Percentiles rank a stretch among this genome's conserved stretches.
phyloP scores from a whole-genome alignment of 2,888 invertebrate genomes.

The Hirtodrosophila confusa region DNA sequence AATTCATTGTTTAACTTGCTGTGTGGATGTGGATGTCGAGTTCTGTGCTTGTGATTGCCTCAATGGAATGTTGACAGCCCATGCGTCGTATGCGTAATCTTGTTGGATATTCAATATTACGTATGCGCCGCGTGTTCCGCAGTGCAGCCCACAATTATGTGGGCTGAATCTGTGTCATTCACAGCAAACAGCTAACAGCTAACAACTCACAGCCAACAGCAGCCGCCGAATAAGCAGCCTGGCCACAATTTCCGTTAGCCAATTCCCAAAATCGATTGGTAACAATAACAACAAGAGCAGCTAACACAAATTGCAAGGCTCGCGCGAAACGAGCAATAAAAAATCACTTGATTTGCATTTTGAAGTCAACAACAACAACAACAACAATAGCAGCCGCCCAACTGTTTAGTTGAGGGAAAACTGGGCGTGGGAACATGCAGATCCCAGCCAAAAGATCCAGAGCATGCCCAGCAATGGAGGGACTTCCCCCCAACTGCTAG shows the following conservation, averaged over 20 bases:
- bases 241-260: conserved; percentile 43
- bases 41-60: conserved; percentile 9
- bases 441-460: conserved; percentile 22
- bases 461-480: conserved; percentile 16
- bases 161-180: conserved; percentile 35
- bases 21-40: too few species aligned
- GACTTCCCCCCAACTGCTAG: not conserved
- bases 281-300: conserved; percentile 12
- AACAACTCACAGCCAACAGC: not conserved
- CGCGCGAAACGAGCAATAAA: conserved; percentile 55
- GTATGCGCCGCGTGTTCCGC: conserved; percentile 40
- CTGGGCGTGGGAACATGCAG: conserved; percentile 56
- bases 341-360: conserved; percentile 68
- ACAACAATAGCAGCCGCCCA: conserved; percentile 3
- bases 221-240: conserved; percentile 12
- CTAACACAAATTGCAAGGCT: conserved; percentile 30
- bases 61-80: conserved; percentile 6
- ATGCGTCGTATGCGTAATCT: conserved; percentile 44
- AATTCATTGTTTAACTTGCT: conserved; percentile 1
- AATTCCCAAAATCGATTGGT: conserved; percentile 44
- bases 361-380: conserved; percentile 16
- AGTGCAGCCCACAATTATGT: conserved; percentile 31
- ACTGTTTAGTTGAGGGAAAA: conserved; percentile 10
- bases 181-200: conserved; percentile 7
- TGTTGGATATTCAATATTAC: conserved; percentile 19